A percentile compares a stretch with the other conserved stretches of the same genome.
These are phyloP conservation scores for Pseudopodoces humilis DNA, from an alignment of 2,113 vertebrate genomes.

Conservation along the genomic window DNA sequence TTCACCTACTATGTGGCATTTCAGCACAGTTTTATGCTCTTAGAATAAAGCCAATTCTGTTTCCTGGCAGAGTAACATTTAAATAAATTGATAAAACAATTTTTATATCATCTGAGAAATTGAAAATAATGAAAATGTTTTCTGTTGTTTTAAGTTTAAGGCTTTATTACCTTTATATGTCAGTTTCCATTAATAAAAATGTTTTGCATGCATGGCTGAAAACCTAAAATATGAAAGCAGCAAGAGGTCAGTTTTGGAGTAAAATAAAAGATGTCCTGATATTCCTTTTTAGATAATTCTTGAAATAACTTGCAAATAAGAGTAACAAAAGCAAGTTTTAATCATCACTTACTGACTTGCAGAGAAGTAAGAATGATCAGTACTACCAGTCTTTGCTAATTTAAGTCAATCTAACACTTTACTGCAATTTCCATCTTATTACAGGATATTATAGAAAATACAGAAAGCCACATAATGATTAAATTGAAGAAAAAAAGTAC, in stretches of 20 bases:
- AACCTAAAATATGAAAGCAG: neutral
- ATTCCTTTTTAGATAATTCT: neutral
- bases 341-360: neutral
- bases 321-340: neutral
- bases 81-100: neutral
- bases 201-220: neutral
- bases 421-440: neutral
- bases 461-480: neutral
- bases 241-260: neutral
- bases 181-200: neutral
- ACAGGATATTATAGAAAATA: neutral
- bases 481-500: neutral
- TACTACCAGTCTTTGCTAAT: neutral
- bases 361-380: neutral
- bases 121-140: neutral
- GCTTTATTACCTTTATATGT: neutral
- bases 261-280: neutral
- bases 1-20: neutral
- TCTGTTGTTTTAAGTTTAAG: neutral
- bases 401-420: constrained; percentile 9
- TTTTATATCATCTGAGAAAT: neutral
- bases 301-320: neutral
- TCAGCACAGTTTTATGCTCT: neutral
- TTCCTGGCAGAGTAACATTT: neutral
- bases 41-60: neutral